Base-by-base conservation (phyloP, 1,140 invertebrate genomes). In the Zaprionus capensis region DNA sequence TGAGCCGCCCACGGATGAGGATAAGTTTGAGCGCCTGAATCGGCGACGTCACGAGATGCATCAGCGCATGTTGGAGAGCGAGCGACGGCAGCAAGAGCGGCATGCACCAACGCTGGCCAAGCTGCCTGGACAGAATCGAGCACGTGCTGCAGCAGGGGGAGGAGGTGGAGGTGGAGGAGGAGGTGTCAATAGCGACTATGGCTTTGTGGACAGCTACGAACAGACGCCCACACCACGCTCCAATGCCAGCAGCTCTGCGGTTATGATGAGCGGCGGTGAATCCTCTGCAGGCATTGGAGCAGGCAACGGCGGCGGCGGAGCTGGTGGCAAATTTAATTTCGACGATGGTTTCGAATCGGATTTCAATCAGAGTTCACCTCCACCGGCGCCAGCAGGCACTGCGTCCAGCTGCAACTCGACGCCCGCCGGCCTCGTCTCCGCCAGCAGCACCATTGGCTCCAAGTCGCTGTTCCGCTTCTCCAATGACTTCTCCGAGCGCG, bases 401-500 rank as follows among this genome's bases (percentile, higher is more conserved):
- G 91, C 91, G 2, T 92, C 91, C 70, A 92, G 91, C 36, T 92
- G 91, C 44, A 92, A 79, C 44, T 92, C 92, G 1, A 91, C 88
- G 44, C 91, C 91, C 0, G 88, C 91, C 0, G 90, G 81, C 0
- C 70, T 74, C 1, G 64, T 79, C 34, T 88, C 91, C 4, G 71
- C 41, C 11, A 78, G 72, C 14, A 79, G 68, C 46, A 65, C 71
- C 2, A 38, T 22, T 26, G 82, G 81, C 24, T 86, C 79, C 57
- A 92, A 90, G 72, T 91, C 79, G 31, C 80, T 92, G n/a, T 93
- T 93, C 31, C 91, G 94, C 41, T 94, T 94, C 78, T 94, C 94
- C 14, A 94, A 94, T 73, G 94, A 94, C 78, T 94, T 94, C 72
- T 94, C 94, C 1, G 94, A 94, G 5, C 91, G 94, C 20, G 94